Percentiles rank a stretch among this genome's conserved stretches.
phyloP scores from a whole-genome alignment of 2,797 vertebrate species.

The Platyrinchus mystaceus region DNA sequence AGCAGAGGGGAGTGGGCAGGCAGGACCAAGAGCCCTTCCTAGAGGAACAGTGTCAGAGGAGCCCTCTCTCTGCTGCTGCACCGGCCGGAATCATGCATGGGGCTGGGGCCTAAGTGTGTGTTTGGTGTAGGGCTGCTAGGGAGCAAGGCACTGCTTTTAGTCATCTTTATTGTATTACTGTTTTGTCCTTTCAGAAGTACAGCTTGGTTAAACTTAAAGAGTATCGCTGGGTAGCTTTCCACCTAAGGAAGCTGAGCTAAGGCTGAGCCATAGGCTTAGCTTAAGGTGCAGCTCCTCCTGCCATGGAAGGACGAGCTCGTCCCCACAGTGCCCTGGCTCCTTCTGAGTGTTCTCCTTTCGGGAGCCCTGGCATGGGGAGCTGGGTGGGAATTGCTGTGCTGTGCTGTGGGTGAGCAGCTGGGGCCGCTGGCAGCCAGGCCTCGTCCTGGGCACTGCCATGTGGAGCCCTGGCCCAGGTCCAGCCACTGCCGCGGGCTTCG shows the following conservation, averaged over 20 bases:
- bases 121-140: not conserved
- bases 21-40: not conserved
- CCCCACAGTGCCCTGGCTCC: not conserved
- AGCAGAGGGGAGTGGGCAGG: not conserved
- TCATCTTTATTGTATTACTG: not conserved
- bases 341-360: fast-evolving
- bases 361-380: fast-evolving
- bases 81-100: not conserved
- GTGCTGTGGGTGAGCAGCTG: not conserved
- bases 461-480: not conserved
- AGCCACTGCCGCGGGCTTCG: not conserved
- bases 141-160: not conserved
- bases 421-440: not conserved
- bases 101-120: not conserved
- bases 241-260: not conserved
- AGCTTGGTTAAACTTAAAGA: not conserved
- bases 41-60: fast-evolving
- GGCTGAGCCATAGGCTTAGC: not conserved
- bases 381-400: not conserved
- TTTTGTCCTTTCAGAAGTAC: not conserved
- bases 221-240: not conserved
- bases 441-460: fast-evolving
- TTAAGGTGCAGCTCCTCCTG: not conserved
- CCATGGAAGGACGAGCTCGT: not conserved
- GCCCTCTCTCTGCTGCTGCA: not conserved